These are phyloP conservation scores for Dermolepida albohirtum DNA, from an alignment of 2,888 invertebrate genomes.

Conservation along the genomic window DNA sequence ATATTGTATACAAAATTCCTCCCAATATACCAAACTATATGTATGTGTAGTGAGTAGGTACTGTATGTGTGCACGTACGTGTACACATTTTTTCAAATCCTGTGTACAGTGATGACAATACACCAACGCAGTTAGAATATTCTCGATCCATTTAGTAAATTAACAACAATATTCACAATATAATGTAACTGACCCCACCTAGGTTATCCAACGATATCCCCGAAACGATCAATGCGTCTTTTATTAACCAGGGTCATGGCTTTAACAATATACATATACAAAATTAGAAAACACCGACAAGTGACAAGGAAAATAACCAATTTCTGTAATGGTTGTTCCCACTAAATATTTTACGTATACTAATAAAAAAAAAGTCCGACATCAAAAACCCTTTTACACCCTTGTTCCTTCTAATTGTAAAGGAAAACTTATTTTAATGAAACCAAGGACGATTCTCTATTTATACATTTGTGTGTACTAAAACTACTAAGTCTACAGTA, in stretches of 20 bases:
- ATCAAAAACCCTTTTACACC: too few species aligned
- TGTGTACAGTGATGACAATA: not conserved
- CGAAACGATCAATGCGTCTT: constrained; percentile 29
- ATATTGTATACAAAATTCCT: too few species aligned
- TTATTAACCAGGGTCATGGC: constrained; percentile 38
- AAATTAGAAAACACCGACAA: too few species aligned
- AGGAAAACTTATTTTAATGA: too few species aligned
- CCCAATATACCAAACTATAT: too few species aligned
- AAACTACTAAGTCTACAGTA: too few species aligned
- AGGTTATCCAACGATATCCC: not conserved
- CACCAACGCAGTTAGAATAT: not conserved
- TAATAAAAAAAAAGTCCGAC: not conserved
- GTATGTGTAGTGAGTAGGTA: too few species aligned
- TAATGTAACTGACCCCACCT: constrained; percentile 23
- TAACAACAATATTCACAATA: not conserved
- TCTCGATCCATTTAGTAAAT: constrained; percentile 22
- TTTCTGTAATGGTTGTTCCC: not conserved
- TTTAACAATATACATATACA: constrained; percentile 8
- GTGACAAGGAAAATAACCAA: constrained; percentile 1
- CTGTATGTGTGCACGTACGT: too few species aligned
- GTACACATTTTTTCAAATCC: not conserved
- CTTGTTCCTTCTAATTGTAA: too few species aligned
- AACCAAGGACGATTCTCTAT: too few species aligned
- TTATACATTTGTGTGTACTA: too few species aligned
- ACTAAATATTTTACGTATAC: not conserved